Evolutionary conservation across 2,797 vertebrate species (phyloP).

Genomic region (Columba guinea): DNA sequence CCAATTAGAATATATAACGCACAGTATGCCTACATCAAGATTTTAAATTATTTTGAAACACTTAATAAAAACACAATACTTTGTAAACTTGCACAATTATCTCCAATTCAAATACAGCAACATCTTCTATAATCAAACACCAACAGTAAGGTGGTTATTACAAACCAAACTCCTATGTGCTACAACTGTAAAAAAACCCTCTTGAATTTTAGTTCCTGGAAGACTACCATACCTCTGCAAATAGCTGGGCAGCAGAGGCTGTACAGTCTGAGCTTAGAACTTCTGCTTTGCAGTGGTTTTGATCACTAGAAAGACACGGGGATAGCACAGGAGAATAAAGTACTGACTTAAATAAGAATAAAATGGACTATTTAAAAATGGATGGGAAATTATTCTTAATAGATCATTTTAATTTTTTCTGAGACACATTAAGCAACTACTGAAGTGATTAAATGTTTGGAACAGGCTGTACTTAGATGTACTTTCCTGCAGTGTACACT

Average conservation of each 20-base stretch:
- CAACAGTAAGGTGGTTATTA: neutral
- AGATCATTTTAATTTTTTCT: neutral
- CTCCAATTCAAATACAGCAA: neutral
- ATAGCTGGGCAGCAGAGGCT: neutral
- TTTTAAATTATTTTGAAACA: neutral
- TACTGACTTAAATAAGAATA: neutral
- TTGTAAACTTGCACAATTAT: neutral
- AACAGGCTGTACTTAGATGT: neutral
- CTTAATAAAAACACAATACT: neutral
- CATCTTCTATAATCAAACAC: neutral
- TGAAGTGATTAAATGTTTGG: neutral
- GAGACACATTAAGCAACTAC: neutral
- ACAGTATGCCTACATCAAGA: neutral
- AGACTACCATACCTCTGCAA: fast-evolving
- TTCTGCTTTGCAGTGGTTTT: neutral
- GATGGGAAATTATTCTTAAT: neutral
- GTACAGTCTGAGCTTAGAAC: neutral
- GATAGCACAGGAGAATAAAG: neutral
- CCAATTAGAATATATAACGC: neutral
- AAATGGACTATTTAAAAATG: neutral
- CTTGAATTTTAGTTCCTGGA: neutral
- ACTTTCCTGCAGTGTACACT: neutral
- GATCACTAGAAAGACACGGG: neutral
- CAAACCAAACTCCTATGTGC: neutral
- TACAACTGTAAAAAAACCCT: neutral